These are phyloP conservation scores for Stegodyphus dumicola DNA, from an alignment of 1,140 invertebrate genomes.

Conservation along the genomic window DNA sequence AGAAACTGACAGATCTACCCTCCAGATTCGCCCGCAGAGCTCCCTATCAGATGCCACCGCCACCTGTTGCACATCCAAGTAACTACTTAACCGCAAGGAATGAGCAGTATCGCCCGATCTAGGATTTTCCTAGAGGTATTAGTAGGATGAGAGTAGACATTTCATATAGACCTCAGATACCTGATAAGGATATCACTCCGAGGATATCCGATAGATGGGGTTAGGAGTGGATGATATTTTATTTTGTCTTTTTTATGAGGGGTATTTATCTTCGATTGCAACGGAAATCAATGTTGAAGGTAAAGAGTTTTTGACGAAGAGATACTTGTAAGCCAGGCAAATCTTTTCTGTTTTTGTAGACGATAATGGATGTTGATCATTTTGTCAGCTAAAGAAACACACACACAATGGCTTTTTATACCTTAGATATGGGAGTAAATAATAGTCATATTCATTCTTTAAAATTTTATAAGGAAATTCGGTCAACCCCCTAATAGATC, in stretches of 20 bases:
- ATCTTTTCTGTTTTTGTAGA: no score
- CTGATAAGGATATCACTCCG: conserved; percentile 53
- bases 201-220: conserved; percentile 48
- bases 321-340: no score
- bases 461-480: no score
- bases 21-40: conserved; percentile 52
- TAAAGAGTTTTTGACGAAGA: no score
- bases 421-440: no score
- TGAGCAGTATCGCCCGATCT: background rate
- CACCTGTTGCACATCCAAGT: conserved; percentile 46
- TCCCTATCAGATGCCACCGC: conserved; percentile 48
- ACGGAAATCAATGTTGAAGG: conserved; percentile 32
- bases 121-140: conserved; percentile 37
- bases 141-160: conserved; percentile 36
- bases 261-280: conserved; percentile 18
- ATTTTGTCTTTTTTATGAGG: background rate
- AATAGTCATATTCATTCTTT: no score
- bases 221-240: conserved; percentile 37
- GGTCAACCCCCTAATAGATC: no score
- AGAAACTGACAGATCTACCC: conserved; percentile 53
- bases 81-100: conserved; percentile 29
- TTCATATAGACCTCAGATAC: conserved; percentile 46
- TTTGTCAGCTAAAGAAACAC: no score
- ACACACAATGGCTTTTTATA: no score
- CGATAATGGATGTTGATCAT: no score